phyloP scores from a whole-genome alignment of 1,140 invertebrate species.

The Diachasmimorpha longicaudata region DNA sequence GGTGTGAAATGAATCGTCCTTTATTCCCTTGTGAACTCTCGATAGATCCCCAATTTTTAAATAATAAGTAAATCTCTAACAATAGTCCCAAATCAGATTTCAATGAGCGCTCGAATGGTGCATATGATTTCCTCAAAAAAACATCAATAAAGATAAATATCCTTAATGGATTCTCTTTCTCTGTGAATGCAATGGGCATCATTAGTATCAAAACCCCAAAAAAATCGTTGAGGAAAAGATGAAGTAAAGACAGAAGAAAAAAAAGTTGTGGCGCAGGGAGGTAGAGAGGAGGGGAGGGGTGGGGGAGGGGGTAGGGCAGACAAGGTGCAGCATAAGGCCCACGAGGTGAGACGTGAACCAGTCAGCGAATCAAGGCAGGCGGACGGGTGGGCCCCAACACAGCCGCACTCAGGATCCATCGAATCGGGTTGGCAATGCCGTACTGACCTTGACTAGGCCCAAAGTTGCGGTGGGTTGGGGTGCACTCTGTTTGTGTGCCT shows the following conservation, averaged over 20 bases:
- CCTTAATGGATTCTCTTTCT: too few relatives aligned
- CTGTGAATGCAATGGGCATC: neutral
- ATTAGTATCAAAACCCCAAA: neutral
- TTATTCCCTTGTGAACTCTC: too few relatives aligned
- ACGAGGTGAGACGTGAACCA: conserved; percentile 18
- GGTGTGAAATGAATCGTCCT: too few relatives aligned
- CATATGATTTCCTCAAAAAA: too few relatives aligned
- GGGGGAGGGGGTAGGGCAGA: neutral
- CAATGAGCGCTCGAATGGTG: too few relatives aligned
- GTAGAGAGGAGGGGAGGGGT: too few relatives aligned
- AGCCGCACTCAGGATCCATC: conserved; percentile 29
- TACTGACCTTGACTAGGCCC: conserved; percentile 61
- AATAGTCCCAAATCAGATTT: too few relatives aligned
- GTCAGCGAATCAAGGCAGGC: neutral
- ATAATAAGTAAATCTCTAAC: too few relatives aligned
- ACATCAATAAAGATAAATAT: too few relatives aligned
- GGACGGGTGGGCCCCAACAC: conserved; percentile 10
- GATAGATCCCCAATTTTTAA: too few relatives aligned
- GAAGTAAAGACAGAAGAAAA: conserved; percentile 10
- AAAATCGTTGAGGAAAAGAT: neutral
- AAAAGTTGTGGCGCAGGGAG: too few relatives aligned
- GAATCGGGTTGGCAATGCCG: conserved; percentile 37
- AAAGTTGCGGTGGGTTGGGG: conserved; percentile 58
- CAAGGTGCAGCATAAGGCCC: conserved; percentile 27
- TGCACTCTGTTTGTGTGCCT: conserved; percentile 29